Evolutionary conservation across 2,797 vertebrate genomes (phyloP).

Genomic region (Triplophysa bombifrons): DNA sequence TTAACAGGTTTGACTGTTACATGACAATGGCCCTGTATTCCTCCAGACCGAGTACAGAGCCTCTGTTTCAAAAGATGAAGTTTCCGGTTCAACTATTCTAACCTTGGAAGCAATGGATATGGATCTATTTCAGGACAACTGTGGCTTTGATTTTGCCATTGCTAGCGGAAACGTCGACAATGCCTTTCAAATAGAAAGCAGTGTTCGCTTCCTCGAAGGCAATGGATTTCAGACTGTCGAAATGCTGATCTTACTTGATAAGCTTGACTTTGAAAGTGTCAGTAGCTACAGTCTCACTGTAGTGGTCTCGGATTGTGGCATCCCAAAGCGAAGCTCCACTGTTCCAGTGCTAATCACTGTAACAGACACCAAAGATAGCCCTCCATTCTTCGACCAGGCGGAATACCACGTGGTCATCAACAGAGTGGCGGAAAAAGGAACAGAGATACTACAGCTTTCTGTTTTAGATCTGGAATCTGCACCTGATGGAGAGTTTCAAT

Average conservation of each 20-base stretch:
- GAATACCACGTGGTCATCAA: constrained; percentile 76
- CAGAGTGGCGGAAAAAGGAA: no score
- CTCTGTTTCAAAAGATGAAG: constrained; percentile 76
- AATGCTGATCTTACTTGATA: constrained; percentile 78
- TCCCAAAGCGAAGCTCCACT: constrained; percentile 75
- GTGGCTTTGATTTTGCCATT: no score
- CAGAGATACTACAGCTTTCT: no score
- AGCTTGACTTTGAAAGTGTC: constrained; percentile 80
- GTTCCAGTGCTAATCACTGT: constrained; percentile 76
- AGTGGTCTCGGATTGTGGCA: constrained; percentile 79
- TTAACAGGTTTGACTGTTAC: no score
- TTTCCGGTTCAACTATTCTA: constrained; percentile 78
- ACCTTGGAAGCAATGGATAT: constrained; percentile 78
- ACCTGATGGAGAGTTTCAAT: no score
- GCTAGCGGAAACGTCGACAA: no score
- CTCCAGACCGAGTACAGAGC: constrained; percentile 71
- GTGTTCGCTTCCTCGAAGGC: no score
- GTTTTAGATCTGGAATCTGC: no score
- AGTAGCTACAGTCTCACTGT: no score
- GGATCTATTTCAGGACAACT: constrained; percentile 75
- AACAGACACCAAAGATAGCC: constrained; percentile 81
- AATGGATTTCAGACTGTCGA: no score
- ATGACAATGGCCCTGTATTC: constrained; percentile 81
- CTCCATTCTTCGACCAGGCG: constrained; percentile 73
- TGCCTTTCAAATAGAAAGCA: no score